Evolutionary conservation across 2,888 invertebrate genomes (phyloP), one percentile per base, ranked within the genome.

Genomic region (Diachrysia chrysitis): DNA sequence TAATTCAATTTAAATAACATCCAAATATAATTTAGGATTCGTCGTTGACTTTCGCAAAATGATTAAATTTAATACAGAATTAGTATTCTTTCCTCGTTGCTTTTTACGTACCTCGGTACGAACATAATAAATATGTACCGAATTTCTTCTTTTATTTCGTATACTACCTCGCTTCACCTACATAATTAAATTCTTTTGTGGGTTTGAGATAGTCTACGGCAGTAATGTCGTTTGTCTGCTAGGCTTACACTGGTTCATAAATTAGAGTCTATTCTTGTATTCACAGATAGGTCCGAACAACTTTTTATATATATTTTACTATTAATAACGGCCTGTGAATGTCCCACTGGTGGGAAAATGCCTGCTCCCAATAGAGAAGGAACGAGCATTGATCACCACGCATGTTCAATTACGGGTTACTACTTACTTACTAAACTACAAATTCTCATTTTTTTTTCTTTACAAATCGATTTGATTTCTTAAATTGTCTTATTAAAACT

Each of bases 101-200:
- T 57, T 51, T 55, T 53, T 56, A 69, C 76, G 79, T 71, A 79
- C 67, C 76, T 69, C 55, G 55, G 55, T 65, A 60, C 63, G 63
- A 71, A 65, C 55, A 64, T 70, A 62, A 61, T 74, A 76, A 80
- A 80, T 80, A 74, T 71, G 77, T 73, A 80, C 78, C 56, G 64
- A 76, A 76, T 64, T 82, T 80, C 66, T 65, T 66, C 66, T 73
- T 82, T 82, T 82, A 82, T 80, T 77, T 72, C 54, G 78, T 29
- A 63, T 71, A 37, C 42, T 71, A 79, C 70, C 70, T 69, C 57
- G 48, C 58, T 71, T 68, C 67, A 71, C 83, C 64, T 80, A 82
- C 68, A 80, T 80, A 80, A 82, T 80, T 80, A 80, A 80, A 80
- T 80, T 82, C 73, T 82, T 81, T 82, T 76, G 78, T 76, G 74